Conservation (phyloP, 2,797 vertebrate genomes). For the Trachops cirrhosus region DNA sequence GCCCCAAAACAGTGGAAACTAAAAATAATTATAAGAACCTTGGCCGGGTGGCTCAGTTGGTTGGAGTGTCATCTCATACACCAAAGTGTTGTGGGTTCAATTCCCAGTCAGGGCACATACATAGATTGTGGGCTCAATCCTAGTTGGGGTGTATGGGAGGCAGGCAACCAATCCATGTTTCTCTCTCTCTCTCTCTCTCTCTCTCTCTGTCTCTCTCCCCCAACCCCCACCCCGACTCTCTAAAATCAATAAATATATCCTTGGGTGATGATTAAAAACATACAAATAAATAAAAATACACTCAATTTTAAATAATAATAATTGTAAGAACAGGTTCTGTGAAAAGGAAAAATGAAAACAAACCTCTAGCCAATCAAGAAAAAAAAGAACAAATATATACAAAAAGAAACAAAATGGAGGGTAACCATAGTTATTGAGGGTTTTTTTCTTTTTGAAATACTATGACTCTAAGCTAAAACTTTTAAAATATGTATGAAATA, state of each 20-base stretch:
- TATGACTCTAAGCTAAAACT: background rate
- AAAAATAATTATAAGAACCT: background rate
- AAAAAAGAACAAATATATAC: background rate
- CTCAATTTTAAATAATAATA: background rate
- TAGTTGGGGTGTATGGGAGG: too few relatives aligned
- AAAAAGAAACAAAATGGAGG: background rate
- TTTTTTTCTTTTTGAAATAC: constrained; percentile 28
- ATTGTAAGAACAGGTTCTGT: background rate
- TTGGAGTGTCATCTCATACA: background rate
- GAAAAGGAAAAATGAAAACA: background rate
- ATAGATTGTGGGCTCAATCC: too few relatives aligned
- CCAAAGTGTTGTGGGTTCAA: too few relatives aligned
- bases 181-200: too few relatives aligned
- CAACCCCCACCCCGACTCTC: too few relatives aligned
- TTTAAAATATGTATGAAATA: background rate
- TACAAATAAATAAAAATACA: background rate
- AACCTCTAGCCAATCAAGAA: background rate
- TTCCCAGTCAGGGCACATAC: too few relatives aligned
- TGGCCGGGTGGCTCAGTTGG: background rate
- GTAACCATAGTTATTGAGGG: background rate
- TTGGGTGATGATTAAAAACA: background rate
- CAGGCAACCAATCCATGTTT: too few relatives aligned
- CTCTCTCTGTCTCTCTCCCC: too few relatives aligned
- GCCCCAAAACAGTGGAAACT: background rate
- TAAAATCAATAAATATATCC: too few relatives aligned